These are phyloP conservation scores for Helarctos malayanus DNA, from an alignment of 2,797 vertebrate genomes.

Conservation along the genomic window DNA sequence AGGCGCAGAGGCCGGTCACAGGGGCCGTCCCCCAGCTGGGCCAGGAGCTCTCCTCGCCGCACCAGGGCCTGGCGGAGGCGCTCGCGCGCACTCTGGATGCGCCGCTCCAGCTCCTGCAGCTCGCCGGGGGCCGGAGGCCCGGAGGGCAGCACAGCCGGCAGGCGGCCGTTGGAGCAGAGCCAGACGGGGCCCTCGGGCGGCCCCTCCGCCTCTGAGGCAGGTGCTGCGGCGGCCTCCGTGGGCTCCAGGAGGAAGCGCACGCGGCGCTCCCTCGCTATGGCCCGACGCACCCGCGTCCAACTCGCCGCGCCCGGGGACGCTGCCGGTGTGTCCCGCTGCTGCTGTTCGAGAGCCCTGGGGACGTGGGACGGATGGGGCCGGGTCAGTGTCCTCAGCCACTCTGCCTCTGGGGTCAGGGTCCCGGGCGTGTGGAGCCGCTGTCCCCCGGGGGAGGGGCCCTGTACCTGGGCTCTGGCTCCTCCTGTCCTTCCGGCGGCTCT, in stretches of 20 bases:
- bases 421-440: accelerated
- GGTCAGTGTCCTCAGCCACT: accelerated
- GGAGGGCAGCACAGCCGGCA: accelerated
- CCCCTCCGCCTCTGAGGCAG: conserved; percentile 48
- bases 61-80: conserved; percentile 91
- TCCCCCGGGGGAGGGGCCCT: neutral
- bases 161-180: conserved; percentile 70
- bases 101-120: conserved; percentile 91
- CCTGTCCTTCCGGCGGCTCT: conserved; percentile 88
- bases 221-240: neutral
- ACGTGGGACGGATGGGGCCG: neutral
- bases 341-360: conserved; percentile 75
- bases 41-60: conserved; percentile 92
- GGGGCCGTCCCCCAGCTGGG: conserved; percentile 76
- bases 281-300: conserved; percentile 88
- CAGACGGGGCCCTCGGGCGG: conserved; percentile 70
- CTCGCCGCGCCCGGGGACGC: neutral
- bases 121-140: conserved; percentile 76
- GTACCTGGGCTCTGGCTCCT: conserved; percentile 91
- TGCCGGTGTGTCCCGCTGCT: conserved; percentile 65
- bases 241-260: conserved; percentile 91
- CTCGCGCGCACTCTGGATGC: conserved; percentile 91
- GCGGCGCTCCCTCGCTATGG: conserved; percentile 82
- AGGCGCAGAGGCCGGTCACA: neutral
- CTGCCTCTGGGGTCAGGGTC: neutral